phyloP scores from a whole-genome alignment of 2,797 vertebrate species.

The Pelochelys cantorii region DNA sequence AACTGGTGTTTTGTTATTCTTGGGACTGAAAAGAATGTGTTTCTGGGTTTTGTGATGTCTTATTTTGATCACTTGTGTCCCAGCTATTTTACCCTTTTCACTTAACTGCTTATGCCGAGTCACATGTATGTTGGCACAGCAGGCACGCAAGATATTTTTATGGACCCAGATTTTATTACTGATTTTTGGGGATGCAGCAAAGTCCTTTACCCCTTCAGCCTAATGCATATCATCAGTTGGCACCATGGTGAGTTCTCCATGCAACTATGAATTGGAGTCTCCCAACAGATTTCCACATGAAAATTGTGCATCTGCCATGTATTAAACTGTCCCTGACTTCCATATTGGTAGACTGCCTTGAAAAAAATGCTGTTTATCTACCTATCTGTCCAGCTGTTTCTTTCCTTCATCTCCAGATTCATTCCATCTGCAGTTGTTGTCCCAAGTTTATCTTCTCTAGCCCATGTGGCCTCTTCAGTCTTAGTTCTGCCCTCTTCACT shows the following conservation, averaged over 20 bases:
- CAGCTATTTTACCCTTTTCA: not conserved
- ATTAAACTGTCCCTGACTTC: not conserved
- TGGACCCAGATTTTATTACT: not conserved
- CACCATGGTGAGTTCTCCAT: rapidly evolving
- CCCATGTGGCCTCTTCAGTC: not conserved
- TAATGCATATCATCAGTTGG: not conserved
- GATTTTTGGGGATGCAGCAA: not conserved
- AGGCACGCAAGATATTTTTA: not conserved
- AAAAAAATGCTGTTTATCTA: not conserved
- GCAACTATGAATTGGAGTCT: not conserved
- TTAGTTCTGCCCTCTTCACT: not conserved
- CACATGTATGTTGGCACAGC: not conserved
- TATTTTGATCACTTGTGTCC: not conserved
- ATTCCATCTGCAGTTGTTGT: not conserved
- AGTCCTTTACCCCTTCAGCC: not conserved
- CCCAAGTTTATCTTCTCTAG: not conserved
- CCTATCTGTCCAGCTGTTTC: not conserved
- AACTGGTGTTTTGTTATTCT: not conserved
- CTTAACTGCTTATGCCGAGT: not conserved
- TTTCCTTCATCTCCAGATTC: not conserved
- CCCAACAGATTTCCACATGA: rapidly evolving
- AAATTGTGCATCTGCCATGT: not conserved
- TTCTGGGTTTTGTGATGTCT: not conserved
- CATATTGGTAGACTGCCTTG: rapidly evolving
- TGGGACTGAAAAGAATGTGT: not conserved